phyloP scores from a whole-genome alignment of 2,888 invertebrate species.

The Nephrotoma guestfalica region DNA sequence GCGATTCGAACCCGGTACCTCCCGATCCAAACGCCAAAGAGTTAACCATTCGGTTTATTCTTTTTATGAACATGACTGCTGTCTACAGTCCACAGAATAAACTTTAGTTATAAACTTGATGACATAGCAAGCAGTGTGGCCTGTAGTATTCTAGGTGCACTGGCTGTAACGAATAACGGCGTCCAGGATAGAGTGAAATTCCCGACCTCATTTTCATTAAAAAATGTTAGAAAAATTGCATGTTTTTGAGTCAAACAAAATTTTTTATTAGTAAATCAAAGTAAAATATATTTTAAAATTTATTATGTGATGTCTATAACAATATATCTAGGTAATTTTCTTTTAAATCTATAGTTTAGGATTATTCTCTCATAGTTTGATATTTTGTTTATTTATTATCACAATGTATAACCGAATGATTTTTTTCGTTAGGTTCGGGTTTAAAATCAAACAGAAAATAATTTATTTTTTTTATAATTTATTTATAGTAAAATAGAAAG shows the following conservation, averaged over 20 bases:
- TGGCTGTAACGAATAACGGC: no score
- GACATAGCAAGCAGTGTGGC: no score
- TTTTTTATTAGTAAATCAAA: neutral
- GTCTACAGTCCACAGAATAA: no score
- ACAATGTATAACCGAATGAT: neutral
- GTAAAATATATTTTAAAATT: neutral
- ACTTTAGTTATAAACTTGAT: no score
- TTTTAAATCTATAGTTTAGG: neutral
- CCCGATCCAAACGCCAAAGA: no score
- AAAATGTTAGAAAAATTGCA: neutral
- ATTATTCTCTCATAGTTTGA: neutral
- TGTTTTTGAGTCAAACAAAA: neutral
- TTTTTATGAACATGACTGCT: no score
- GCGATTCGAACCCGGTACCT: no score
- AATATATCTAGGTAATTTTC: neutral
- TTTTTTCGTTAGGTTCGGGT: neutral
- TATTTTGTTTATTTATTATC: neutral
- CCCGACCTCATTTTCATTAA: no score
- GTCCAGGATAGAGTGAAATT: no score
- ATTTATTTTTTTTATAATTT: neutral
- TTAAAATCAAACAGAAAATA: neutral
- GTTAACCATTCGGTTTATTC: no score
- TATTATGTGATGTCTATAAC: neutral
- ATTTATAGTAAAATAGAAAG: neutral
- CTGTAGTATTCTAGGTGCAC: no score